These are phyloP conservation scores for Drosophila subquinaria DNA, from an alignment of 2,888 invertebrate species.

Conservation along the genomic window DNA sequence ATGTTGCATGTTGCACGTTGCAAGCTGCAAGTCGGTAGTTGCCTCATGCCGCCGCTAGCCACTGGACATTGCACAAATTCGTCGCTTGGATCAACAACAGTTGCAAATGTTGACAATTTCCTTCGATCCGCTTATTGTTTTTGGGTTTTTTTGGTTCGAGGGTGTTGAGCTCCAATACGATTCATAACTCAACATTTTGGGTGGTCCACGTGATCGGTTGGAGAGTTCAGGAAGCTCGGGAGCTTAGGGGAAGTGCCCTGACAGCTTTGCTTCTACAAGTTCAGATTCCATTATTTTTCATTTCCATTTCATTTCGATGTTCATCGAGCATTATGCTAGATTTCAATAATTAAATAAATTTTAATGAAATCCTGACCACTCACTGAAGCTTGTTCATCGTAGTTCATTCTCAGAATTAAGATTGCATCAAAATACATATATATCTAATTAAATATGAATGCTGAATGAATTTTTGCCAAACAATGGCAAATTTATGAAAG, in stretches of 20 bases:
- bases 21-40: constrained; percentile 23
- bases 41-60: constrained; percentile 66
- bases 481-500: too few relatives aligned
- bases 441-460: too few relatives aligned
- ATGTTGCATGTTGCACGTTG: constrained; percentile 29
- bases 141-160: constrained; percentile 11
- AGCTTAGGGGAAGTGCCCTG: background rate
- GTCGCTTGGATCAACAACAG: constrained; percentile 52
- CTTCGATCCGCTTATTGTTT: constrained; percentile 11
- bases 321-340: too few relatives aligned
- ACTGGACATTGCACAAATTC: constrained; percentile 73
- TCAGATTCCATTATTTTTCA: background rate
- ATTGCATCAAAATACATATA: too few relatives aligned
- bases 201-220: constrained; percentile 28
- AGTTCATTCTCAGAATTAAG: too few relatives aligned
- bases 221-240: too few relatives aligned
- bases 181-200: constrained; percentile 27
- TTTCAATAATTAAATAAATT: too few relatives aligned
- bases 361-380: too few relatives aligned
- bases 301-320: background rate
- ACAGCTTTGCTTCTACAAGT: background rate
- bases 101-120: constrained; percentile 69
- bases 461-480: too few relatives aligned
- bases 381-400: too few relatives aligned
- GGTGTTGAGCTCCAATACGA: constrained; percentile 10